Percentiles rank a stretch among this genome's conserved stretches.
Conservation (phyloP, 1,140 invertebrate species). For the Thaumatotibia leucotreta region DNA sequence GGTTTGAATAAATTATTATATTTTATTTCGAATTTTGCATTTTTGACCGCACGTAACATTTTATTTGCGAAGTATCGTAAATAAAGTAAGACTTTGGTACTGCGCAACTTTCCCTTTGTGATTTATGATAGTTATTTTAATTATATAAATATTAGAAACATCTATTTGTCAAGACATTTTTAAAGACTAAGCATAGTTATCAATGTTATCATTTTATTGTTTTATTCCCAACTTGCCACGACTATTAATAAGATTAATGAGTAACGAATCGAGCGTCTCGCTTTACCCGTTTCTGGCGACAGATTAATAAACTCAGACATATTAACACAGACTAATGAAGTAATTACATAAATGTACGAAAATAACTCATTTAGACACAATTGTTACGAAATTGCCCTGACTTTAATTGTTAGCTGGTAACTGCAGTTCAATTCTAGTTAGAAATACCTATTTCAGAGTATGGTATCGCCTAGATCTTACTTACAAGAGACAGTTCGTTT, state of each 20-base stretch:
- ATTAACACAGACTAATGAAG: not conserved
- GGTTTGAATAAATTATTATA: not conserved
- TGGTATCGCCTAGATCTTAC: not conserved
- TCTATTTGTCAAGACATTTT: too few relatives aligned
- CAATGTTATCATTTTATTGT: too few relatives aligned
- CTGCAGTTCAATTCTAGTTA: not conserved
- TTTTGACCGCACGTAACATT: not conserved
- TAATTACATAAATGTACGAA: not conserved
- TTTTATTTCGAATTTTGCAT: not conserved
- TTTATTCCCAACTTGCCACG: too few relatives aligned
- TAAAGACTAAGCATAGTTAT: too few relatives aligned
- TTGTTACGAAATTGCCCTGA: not conserved
- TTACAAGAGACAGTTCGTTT: too few relatives aligned
- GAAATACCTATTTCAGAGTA: too few relatives aligned
- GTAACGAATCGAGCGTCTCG: not conserved
- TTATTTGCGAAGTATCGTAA: not conserved
- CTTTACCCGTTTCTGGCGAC: conserved; percentile 2
- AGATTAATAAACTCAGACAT: conserved; percentile 1
- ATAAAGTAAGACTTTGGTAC: too few relatives aligned
- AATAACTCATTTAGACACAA: not conserved
- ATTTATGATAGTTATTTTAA: too few relatives aligned
- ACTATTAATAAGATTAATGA: not conserved
- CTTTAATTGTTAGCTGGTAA: not conserved
- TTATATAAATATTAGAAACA: too few relatives aligned
- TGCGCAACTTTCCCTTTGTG: too few relatives aligned